phyloP scores from a whole-genome alignment of 2,797 vertebrate genomes.

The Diplodus puntazzo region DNA sequence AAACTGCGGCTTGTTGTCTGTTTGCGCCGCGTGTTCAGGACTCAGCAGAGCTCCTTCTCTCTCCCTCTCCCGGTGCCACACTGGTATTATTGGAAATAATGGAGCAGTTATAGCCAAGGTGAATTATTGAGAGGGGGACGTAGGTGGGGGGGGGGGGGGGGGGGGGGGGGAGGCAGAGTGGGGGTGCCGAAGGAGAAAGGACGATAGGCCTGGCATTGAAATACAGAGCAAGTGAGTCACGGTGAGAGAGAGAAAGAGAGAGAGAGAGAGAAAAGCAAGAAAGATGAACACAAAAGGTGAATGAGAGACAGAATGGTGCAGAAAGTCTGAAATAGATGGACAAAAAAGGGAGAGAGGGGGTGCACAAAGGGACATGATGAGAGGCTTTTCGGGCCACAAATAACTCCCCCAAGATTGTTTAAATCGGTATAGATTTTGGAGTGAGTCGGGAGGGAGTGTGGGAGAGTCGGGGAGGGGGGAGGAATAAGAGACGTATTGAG shows the following conservation, averaged over 20 bases:
- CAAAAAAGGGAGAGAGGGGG: background rate
- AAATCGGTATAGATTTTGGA: slow-evolving; percentile 40
- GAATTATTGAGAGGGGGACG: slow-evolving; percentile 66
- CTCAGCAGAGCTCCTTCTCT: slow-evolving; percentile 38
- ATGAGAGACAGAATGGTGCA: background rate
- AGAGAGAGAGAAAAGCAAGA: slow-evolving; percentile 18
- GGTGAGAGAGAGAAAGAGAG: background rate
- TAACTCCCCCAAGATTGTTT: slow-evolving; percentile 24
- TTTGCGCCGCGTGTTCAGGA: slow-evolving; percentile 20
- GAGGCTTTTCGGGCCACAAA: slow-evolving; percentile 14
- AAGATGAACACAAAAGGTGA: slow-evolving; percentile 15
- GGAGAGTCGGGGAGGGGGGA: background rate
- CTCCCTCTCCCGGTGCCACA: slow-evolving; percentile 44
- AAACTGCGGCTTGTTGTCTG: slow-evolving; percentile 13
- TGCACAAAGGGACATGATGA: background rate
- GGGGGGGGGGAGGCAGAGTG: too few species aligned
- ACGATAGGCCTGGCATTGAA: slow-evolving; percentile 37
- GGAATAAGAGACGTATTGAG: slow-evolving; percentile 38
- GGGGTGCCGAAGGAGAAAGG: slow-evolving; percentile 10
- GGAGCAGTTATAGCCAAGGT: slow-evolving; percentile 66
- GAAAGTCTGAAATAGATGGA: background rate
- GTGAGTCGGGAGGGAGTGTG: background rate
- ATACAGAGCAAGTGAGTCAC: slow-evolving; percentile 49
- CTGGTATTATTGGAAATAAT: slow-evolving; percentile 71
- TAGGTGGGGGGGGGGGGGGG: background rate